Percentiles rank a stretch among this genome's conserved stretches.
These are phyloP conservation scores for Botia almorhae DNA, from an alignment of 2,797 vertebrate genomes.

Conservation along the genomic window DNA sequence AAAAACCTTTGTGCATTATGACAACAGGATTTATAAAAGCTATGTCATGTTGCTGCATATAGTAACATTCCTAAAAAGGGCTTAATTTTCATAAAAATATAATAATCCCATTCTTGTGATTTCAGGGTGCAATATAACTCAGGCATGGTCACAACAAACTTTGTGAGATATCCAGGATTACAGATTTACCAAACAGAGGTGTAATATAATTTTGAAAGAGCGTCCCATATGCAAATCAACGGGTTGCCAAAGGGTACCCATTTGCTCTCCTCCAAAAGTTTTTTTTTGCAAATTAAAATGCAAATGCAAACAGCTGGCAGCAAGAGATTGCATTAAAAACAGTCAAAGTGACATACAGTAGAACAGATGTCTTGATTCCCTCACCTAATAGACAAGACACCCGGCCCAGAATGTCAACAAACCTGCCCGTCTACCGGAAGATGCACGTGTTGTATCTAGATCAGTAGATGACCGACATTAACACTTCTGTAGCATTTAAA, in stretches of 20 bases:
- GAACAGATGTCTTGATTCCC: slow-evolving; percentile 61
- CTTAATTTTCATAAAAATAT: too few species aligned
- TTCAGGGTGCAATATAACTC: neutral
- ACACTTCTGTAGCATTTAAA: neutral
- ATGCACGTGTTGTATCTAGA: slow-evolving; percentile 17
- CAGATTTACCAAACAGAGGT: neutral
- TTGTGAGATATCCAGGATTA: neutral
- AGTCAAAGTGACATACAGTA: slow-evolving; percentile 58
- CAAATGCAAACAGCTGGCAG: slow-evolving; percentile 69
- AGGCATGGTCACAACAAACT: neutral
- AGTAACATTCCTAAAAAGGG: too few species aligned
- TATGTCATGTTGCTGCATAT: too few species aligned
- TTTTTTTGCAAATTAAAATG: slow-evolving; percentile 65
- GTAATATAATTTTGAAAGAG: neutral
- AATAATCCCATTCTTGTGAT: too few species aligned
- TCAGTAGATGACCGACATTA: neutral
- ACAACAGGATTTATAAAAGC: too few species aligned
- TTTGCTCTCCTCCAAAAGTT: slow-evolving; percentile 1
- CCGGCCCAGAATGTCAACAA: slow-evolving; percentile 20
- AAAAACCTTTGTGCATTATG: too few species aligned
- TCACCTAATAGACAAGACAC: slow-evolving; percentile 39
- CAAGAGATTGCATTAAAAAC: slow-evolving; percentile 56
- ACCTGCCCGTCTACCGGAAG: neutral
- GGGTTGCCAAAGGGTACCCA: slow-evolving; percentile 9
- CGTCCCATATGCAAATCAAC: neutral